phyloP scores from a whole-genome alignment of 2,113 vertebrate species.

The Sturnira hondurensis region DNA sequence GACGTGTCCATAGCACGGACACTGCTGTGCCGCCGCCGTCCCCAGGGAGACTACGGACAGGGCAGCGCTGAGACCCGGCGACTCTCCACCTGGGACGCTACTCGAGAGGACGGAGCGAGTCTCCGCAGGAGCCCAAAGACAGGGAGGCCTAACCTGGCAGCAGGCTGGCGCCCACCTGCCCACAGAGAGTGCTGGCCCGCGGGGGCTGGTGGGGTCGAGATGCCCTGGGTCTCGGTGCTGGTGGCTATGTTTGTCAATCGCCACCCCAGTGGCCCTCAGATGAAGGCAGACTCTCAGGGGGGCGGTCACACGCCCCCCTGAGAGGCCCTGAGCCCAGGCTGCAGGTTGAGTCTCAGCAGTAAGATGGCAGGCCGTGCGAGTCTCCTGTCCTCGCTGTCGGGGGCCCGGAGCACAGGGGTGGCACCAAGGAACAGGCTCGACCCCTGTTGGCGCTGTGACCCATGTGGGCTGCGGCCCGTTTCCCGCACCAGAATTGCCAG shows the following conservation, averaged over 20 bases:
- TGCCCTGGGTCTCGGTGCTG: rapidly evolving
- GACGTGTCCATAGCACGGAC: rapidly evolving
- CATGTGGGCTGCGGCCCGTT: background rate
- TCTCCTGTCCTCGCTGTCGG: background rate
- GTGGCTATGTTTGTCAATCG: rapidly evolving
- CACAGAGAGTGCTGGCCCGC: rapidly evolving
- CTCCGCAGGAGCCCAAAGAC: background rate
- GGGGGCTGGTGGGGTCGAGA: background rate
- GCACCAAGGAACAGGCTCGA: rapidly evolving
- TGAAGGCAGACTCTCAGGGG: rapidly evolving
- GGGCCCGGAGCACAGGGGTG: no score
- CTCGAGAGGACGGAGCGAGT: rapidly evolving
- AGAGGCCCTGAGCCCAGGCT: background rate
- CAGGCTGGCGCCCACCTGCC: background rate
- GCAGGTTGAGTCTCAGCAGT: background rate
- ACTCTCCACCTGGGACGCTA: background rate
- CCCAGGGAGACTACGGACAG: rapidly evolving
- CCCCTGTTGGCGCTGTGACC: background rate
- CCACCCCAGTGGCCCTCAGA: rapidly evolving
- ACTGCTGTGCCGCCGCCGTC: rapidly evolving
- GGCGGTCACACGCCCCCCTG: rapidly evolving
- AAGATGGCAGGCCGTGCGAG: rapidly evolving
- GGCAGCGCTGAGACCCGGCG: rapidly evolving
- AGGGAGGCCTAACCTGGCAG: rapidly evolving
- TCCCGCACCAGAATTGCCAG: background rate